Conservation (phyloP, 2,113 vertebrate species). For the Pelecanoides urinatrix region DNA sequence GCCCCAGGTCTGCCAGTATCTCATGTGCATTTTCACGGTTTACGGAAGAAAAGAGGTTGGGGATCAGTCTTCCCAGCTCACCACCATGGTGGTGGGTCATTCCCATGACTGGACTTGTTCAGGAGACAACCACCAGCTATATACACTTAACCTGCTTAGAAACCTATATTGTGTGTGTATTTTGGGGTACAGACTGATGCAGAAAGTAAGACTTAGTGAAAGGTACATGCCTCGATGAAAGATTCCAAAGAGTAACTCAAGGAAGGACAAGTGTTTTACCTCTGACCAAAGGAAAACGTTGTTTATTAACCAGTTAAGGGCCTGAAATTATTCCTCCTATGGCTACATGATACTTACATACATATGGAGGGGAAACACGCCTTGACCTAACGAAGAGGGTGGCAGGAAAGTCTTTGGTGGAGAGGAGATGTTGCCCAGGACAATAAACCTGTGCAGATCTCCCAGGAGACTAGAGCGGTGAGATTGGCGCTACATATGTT, state of each 20-base stretch:
- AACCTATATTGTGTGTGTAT: background rate
- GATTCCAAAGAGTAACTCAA: background rate
- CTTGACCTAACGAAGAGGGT: background rate
- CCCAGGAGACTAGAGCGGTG: background rate
- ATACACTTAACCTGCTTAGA: background rate
- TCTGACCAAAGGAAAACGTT: background rate
- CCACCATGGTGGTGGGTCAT: background rate
- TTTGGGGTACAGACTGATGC: background rate
- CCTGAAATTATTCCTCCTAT: background rate
- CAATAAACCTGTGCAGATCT: background rate
- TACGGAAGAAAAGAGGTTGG: background rate
- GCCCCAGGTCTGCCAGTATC: background rate
- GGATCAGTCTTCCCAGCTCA: background rate
- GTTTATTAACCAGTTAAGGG: background rate
- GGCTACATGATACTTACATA: background rate
- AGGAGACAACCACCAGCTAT: background rate
- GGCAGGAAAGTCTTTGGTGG: background rate
- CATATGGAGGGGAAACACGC: background rate
- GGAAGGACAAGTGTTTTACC: background rate
- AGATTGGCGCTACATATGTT: background rate
- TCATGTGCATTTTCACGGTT: fast-evolving
- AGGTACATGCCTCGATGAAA: background rate
- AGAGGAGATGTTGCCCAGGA: background rate
- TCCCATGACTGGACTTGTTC: background rate
- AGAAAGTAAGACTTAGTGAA: background rate